Conservation (phyloP, 2,888 invertebrate genomes). For the Monopis laevigella region DNA sequence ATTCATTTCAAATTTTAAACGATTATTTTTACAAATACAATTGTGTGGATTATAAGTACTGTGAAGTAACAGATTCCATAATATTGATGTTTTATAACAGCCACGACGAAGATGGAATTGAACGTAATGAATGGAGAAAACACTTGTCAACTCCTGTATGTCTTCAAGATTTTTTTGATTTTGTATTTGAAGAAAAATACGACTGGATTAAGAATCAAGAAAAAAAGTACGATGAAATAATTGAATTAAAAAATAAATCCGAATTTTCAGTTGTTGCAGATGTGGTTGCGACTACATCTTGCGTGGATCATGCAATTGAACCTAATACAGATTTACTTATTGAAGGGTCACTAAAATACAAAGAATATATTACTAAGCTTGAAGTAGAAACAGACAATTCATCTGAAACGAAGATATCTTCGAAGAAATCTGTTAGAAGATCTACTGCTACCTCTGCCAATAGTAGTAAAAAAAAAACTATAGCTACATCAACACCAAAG, state of each 20-base stretch:
- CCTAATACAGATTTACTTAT: slow-evolving; percentile 43
- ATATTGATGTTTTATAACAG: slow-evolving; percentile 54
- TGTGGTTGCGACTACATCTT: slow-evolving; percentile 29
- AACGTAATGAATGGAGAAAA: slow-evolving; percentile 50
- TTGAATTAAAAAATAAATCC: slow-evolving; percentile 28
- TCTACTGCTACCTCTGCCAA: slow-evolving; percentile 28
- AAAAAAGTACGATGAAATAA: slow-evolving; percentile 35
- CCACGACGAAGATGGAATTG: slow-evolving; percentile 42
- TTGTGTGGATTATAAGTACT: slow-evolving; percentile 56
- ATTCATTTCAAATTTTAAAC: slow-evolving; percentile 39
- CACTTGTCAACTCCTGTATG: slow-evolving; percentile 58
- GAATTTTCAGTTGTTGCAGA: slow-evolving; percentile 30
- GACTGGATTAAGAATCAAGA: slow-evolving; percentile 57
- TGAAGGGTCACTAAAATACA: slow-evolving; percentile 51
- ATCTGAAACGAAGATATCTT: slow-evolving; percentile 20
- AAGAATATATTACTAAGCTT: slow-evolving; percentile 26
- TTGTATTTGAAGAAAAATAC: slow-evolving; percentile 53
- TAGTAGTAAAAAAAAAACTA: slow-evolving; percentile 33
- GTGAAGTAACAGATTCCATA: slow-evolving; percentile 49
- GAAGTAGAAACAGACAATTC: slow-evolving; percentile 22
- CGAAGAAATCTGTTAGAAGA: too few species aligned
- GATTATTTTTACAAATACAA: slow-evolving; percentile 48
- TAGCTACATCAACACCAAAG: slow-evolving; percentile 26
- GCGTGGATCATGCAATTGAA: slow-evolving; percentile 33
- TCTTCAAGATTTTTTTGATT: slow-evolving; percentile 64